phyloP scores from a whole-genome alignment of 2,113 vertebrate genomes.

The Gymnorhina tibicen region DNA sequence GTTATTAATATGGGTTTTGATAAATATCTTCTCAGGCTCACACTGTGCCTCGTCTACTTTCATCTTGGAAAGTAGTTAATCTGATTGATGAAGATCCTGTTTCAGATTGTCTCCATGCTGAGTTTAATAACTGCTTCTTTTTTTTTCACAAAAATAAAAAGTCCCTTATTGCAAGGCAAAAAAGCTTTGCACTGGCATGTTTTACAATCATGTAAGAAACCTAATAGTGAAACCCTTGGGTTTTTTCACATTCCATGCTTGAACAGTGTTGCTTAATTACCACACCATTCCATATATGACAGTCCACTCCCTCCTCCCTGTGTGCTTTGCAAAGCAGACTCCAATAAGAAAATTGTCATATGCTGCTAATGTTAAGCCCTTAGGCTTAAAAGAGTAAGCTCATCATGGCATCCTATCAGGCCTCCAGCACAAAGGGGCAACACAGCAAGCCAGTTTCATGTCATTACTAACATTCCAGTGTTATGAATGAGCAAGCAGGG shows the following conservation, averaged over 20 bases:
- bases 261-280: constrained; percentile 33
- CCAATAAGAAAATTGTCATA: constrained; percentile 38
- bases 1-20: constrained; percentile 90
- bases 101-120: constrained; percentile 86
- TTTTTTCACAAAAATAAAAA: constrained; percentile 41
- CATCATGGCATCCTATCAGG: constrained; percentile 33
- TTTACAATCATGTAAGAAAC: background rate
- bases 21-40: constrained; percentile 86
- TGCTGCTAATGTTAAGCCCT: constrained; percentile 54
- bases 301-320: background rate
- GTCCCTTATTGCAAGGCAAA: constrained; percentile 41
- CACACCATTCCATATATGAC: background rate
- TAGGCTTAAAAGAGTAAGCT: constrained; percentile 42
- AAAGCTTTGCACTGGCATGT: constrained; percentile 16
- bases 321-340: constrained; percentile 23
- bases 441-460: constrained; percentile 30
- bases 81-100: constrained; percentile 91
- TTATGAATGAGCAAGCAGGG: background rate
- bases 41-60: constrained; percentile 84
- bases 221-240: background rate
- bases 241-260: background rate
- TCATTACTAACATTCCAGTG: constrained; percentile 9
- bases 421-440: background rate
- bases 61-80: constrained; percentile 84
- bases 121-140: constrained; percentile 73